Base-by-base conservation (phyloP, 2,113 vertebrate genomes). In the Peromyscus polionotus region DNA sequence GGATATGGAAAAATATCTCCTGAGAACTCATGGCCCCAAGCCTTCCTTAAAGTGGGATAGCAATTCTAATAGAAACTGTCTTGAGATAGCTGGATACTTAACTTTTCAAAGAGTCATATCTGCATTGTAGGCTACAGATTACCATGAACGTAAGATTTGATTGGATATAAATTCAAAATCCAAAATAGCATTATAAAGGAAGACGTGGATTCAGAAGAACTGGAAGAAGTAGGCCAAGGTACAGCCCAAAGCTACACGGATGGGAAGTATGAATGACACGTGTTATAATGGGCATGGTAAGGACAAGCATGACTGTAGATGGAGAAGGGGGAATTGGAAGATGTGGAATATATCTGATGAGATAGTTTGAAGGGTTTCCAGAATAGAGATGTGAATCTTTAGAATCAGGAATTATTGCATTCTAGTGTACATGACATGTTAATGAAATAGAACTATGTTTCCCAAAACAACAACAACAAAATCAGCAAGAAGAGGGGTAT, bases 381-480 rank as follows among this genome's bases (percentile, higher is more conserved):
- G 33, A 42, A 57, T 19, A 91, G 93, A 93, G 79, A 84, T 6
- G 72, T 48, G 95, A 87, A 17, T 68, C 12, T 36, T 86, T 51
- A 59, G 86, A 86, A 91, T 86, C 36, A 91, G 39, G 33, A 86
- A 77, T 17, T 42, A 92, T 17, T 95, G 70, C 13, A 67, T 65
- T 63, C 95, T 70, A 80, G 39, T 28, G 57, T 67, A 79, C 39
- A 57, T 81, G 89, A 77, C 10, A 72, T 91, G 93, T 86, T 95
- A 88, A 59, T 95, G 51, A 94, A 96, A 54, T 91, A 20, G 24
- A 93, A 83, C 33, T 90, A 7, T 92, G 76, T 90, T 96, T 96
- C 87, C 14, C 24, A 89, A 88, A 84, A 83, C n/a, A 96, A 90
- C 48, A 19, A 45, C 7, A 51, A 17, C 68, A 70, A 79, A 95